Evolutionary conservation across 2,888 invertebrate genomes (phyloP), one percentile per base, ranked within the genome.

Genomic region (Spilosoma lubricipeda): DNA sequence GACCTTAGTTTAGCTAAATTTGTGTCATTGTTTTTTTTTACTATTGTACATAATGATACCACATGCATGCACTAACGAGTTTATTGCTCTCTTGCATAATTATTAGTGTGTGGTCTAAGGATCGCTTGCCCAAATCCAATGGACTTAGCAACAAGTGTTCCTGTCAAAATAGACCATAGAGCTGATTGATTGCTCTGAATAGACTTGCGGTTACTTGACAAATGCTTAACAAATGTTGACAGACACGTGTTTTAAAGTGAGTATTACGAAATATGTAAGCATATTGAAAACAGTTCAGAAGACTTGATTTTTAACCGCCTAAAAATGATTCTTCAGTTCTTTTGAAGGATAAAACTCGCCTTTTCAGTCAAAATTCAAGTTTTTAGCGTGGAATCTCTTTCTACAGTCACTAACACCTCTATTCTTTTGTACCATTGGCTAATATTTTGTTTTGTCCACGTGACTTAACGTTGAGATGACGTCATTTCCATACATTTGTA

Each of bases 111-210:
- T 74, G 73, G 79, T 73, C 73, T 9, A 73, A 67, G 48, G 70
- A 63, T 52, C 71, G 64, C 69, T 68, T 70, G 52, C 39, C 69
- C 66, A 79, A 74, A 74, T 63, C 66, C 71, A 76, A 79, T 67
- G 71, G 59, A 74, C 70, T 74, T 75, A 70, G 65, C 64, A 80
- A 80, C 84, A 84, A 84, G 80, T 83, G 80, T 85, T 71, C 67
- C 78, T 83, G 83, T 78, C 83, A 72, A 52, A 76, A 67, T 67
- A 65, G 13, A 20, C 39, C 8, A 83, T 80, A 82, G 81, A 52
- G 74, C 74, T 85, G 79, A 85, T 85, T 82, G 76, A 85, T 85
- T 71, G 72, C 75, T 71, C 33, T 56, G 63, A 72, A 74, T 78
- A 74, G 67, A 75, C 74, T 68, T 76, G 78, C 59, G 78, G 39